Evolutionary conservation across 2,113 vertebrate species (phyloP).

Genomic region (Platysteira castanea): DNA sequence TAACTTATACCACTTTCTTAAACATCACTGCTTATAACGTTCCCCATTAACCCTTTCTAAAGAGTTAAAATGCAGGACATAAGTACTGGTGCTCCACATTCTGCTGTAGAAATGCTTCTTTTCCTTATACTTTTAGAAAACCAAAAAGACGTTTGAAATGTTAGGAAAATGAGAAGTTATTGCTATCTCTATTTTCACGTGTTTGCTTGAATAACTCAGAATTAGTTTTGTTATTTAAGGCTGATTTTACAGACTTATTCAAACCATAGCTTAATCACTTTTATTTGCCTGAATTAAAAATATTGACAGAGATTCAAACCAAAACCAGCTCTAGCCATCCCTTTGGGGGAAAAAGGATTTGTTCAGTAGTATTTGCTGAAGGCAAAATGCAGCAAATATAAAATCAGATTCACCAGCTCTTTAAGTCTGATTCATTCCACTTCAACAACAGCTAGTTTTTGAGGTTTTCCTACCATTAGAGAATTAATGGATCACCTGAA

Average conservation of each 20-base stretch:
- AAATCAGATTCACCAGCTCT: neutral
- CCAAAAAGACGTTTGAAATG: neutral
- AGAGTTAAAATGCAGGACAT: conserved; percentile 49
- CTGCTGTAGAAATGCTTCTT: conserved; percentile 39
- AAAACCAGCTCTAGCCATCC: neutral
- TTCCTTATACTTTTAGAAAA: conserved; percentile 38
- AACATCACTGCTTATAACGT: neutral
- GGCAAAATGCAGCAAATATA: neutral
- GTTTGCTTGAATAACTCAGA: conserved; percentile 37
- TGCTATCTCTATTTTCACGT: neutral
- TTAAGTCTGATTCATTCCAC: conserved; percentile 17
- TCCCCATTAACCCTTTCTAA: conserved; percentile 22
- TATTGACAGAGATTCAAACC: conserved; percentile 27
- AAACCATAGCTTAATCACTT: conserved; percentile 39
- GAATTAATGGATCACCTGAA: neutral
- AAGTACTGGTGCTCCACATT: conserved; percentile 18
- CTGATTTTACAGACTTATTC: conserved; percentile 32
- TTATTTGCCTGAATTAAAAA: conserved; percentile 57
- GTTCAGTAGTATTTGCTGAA: conserved; percentile 17
- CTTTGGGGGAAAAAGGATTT: neutral
- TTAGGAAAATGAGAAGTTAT: conserved; percentile 7
- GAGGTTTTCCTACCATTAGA: neutral
- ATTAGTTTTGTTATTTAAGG: conserved; percentile 38
- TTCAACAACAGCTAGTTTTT: neutral
- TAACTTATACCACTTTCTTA: conserved; percentile 34